Evolutionary conservation across 2,888 invertebrate genomes (phyloP).

Genomic region (Apocheima hispidaria): DNA sequence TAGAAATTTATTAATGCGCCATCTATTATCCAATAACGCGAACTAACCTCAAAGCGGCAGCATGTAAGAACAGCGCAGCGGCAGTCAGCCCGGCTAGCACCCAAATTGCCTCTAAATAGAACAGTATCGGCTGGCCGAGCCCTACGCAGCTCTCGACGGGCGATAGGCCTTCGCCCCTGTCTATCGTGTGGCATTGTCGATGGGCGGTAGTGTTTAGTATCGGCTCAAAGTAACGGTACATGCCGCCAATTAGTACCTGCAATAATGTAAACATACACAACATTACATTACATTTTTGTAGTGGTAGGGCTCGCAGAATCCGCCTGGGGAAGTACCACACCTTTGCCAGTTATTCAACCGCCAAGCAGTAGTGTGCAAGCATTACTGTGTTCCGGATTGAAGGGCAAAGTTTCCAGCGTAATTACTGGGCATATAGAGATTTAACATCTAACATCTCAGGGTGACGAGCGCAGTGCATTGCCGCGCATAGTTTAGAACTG

Average conservation of each 20-base stretch:
- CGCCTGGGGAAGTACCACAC: too few relatives aligned
- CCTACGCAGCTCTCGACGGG: constrained; percentile 92
- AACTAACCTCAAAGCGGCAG: constrained; percentile 87
- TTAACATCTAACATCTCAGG: too few relatives aligned
- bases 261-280: neutral
- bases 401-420: too few relatives aligned
- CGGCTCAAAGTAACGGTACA: constrained; percentile 72
- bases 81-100: constrained; percentile 90
- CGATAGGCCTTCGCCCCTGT: constrained; percentile 87
- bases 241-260: constrained; percentile 74
- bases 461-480: too few relatives aligned
- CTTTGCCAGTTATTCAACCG: too few relatives aligned
- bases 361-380: too few relatives aligned
- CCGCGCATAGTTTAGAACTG: too few relatives aligned
- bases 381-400: too few relatives aligned
- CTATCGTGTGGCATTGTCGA: constrained; percentile 79
- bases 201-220: constrained; percentile 61
- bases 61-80: constrained; percentile 88
- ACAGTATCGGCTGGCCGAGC: constrained; percentile 91
- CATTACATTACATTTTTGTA: too few relatives aligned
- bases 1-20: neutral
- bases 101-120: constrained; percentile 93
- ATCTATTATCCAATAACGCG: constrained; percentile 5
- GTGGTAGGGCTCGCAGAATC: too few relatives aligned
- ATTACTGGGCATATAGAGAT: too few relatives aligned